Evolutionary conservation across 1,140 invertebrate genomes (phyloP).

Genomic region (Fopius arisanus): DNA sequence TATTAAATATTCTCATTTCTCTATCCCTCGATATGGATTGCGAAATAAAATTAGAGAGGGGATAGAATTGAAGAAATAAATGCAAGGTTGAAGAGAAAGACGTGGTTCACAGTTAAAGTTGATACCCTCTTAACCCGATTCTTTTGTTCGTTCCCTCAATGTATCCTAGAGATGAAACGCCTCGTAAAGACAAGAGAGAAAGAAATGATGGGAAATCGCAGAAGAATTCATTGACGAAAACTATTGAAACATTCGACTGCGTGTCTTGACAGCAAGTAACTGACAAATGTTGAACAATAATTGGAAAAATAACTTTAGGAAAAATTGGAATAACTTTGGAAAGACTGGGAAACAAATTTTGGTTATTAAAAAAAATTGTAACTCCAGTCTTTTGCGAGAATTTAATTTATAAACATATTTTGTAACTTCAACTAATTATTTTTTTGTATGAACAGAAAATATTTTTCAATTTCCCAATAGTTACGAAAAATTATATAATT

Average conservation of each 20-base stretch:
- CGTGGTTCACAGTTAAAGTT: slow-evolving; percentile 31
- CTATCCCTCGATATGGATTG: neutral
- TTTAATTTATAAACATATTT: no score
- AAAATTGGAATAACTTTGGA: no score
- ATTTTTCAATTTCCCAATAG: no score
- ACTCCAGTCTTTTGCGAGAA: no score
- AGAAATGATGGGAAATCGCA: neutral
- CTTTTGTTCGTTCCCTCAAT: slow-evolving; percentile 33
- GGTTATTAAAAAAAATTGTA: no score
- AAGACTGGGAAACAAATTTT: no score
- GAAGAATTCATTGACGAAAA: neutral
- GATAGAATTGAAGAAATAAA: neutral
- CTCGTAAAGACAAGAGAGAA: neutral
- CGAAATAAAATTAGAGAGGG: neutral
- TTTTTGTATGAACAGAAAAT: no score
- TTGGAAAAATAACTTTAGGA: no score
- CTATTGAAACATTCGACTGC: neutral
- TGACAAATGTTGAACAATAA: neutral
- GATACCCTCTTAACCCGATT: slow-evolving; percentile 45
- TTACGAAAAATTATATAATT: no score
- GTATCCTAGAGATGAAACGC: slow-evolving; percentile 7
- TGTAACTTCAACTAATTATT: no score
- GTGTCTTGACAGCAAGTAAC: neutral
- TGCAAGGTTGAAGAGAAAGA: slow-evolving; percentile 10
- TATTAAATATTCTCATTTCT: no score